Base-by-base conservation (phyloP, 2,113 vertebrate species). In the Struthio camelus region DNA sequence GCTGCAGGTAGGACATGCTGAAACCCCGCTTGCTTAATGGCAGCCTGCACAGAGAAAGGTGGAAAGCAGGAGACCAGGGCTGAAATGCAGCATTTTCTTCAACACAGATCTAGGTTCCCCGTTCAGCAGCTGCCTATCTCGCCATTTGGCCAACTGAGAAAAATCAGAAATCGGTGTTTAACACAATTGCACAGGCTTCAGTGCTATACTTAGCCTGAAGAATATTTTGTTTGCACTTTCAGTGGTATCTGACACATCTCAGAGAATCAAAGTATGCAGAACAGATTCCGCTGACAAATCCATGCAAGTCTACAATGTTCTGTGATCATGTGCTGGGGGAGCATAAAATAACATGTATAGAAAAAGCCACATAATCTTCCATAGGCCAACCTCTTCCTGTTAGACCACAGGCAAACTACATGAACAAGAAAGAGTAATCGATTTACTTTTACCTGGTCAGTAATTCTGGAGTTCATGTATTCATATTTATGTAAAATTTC, bases 11-110 rank as follows among this genome's bases (percentile, higher is more conserved):
- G 48, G 23, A 50, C 14, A 4, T 0, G 1, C 27, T 44, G n/a
- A 48, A 46, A 71, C 17, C 53, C 14, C 23, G 16, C 34, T n/a
- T n/a, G n/a, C n/a, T 24, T 38, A 23, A 22, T 4, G 5, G 20
- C 34, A 53, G 50, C 75, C 62, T 1, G 0, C n/a, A 48, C 4
- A 2, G 0, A 3, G 51, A 16, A n/a, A 1, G 1, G 61, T 11
- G 25, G 73, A n/a, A 79, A 32, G 38, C 17, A 91, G 51, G 51
- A n/a, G 46, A 59, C 4, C 18, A 16, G 4, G 13, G 65, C 27
- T 11, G 22, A 64, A 23, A 59, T 2, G 10, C 42, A 67, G n/a
- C 28, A 51, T 9, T 8, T 48, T 50, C 10, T 36, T 38, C 40
- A 38, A 9, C 30, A n/a, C 0, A 0, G 25, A 61, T 62, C 11